Evolutionary conservation across 2,797 vertebrate genomes (phyloP), one percentile per base, ranked within the genome.

Genomic region (Acanthurus tractus): DNA sequence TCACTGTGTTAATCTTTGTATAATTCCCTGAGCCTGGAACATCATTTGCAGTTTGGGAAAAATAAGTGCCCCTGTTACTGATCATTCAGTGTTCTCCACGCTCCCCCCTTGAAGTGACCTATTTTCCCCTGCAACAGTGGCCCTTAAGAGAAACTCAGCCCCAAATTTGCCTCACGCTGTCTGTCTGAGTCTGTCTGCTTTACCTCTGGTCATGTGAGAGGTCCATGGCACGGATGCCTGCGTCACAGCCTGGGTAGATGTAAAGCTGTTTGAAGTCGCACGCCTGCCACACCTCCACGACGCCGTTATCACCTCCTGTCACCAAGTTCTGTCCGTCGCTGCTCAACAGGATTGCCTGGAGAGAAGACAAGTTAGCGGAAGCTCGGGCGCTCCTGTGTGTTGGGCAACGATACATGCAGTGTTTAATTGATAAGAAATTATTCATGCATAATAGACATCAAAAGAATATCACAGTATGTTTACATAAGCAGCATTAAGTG

Each of bases 181-280:
- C 3, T 34, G 38, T 14, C 10, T 9, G 23, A 40, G 48, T 20
- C 4, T 3, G 22, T 68, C 6, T 17, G 50, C 5, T 49, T 93
- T 95, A 99, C 98, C 98, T 98, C 95, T 99, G 98, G 94, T 99
- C 98, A 18, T 99, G 98, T 88, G 98, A 99, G 46, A 99, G 91
- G 93, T 99, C 98, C 97, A 98, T 98, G 58, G 97, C 97, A 85
- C 98, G 95, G 85, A 99, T 95, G 77, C 97, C 97, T 42, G 98
- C 98, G 78, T 99, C 98, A 83, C 98, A 99, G 66, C 98, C 98
- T 0, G 98, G 98, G 90, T 99, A 99, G 91, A 99, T 95, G 89
- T 99, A 99, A 73, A 99, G 97, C 91, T 97, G 96, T 89, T 98
- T 98, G 90, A 99, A 98, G 94, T 99, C 98, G 84, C 98, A 99